Evolutionary conservation across 2,113 vertebrate species (phyloP).

Genomic region (Tichodroma muraria): DNA sequence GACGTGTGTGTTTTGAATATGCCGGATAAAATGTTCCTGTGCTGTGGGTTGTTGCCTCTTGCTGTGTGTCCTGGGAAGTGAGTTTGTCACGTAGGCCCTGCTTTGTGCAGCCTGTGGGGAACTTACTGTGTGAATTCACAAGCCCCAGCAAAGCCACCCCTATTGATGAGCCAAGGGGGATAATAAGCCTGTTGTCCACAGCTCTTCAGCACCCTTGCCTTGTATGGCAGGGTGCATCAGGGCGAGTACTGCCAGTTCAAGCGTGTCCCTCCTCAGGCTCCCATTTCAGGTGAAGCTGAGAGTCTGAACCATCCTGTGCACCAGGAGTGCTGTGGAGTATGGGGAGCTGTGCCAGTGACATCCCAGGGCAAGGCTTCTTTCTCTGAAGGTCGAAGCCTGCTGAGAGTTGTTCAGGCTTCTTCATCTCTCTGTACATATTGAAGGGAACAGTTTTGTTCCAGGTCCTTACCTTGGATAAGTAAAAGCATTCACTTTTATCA

Average conservation of each 20-base stretch:
- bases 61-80: background rate
- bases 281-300: background rate
- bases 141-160: background rate
- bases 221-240: background rate
- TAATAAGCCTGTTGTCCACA: background rate
- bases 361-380: background rate
- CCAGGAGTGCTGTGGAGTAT: background rate
- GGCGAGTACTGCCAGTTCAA: background rate
- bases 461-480: background rate
- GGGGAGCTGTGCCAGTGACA: background rate
- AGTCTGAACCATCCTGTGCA: background rate
- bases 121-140: background rate
- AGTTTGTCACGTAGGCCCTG: background rate
- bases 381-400: background rate
- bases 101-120: background rate
- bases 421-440: background rate
- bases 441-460: background rate
- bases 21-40: background rate
- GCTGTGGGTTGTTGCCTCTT: background rate
- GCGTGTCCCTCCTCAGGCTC: background rate
- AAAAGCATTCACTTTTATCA: background rate
- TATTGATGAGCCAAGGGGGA: background rate
- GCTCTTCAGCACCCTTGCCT: background rate
- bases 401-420: background rate
- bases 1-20: background rate